Evolutionary conservation across 2,797 vertebrate genomes (phyloP).

Genomic region (Geotria australis): DNA sequence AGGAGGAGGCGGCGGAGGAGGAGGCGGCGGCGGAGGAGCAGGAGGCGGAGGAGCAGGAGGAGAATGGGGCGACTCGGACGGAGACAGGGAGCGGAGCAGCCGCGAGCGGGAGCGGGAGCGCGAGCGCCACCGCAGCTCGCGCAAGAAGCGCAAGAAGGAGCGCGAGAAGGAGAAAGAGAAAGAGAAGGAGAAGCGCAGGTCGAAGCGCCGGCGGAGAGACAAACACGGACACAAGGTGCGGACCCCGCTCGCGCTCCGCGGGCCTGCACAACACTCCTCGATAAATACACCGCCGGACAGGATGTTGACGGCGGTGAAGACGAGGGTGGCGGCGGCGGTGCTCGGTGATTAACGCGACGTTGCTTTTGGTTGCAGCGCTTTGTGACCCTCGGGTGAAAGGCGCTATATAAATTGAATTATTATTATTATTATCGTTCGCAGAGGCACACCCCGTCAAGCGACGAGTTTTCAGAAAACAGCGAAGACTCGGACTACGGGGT

Average conservation of each 20-base stretch:
- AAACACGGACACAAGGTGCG: background rate
- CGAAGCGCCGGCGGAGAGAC: background rate
- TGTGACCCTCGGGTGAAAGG: too few species aligned
- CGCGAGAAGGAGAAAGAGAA: background rate
- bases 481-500: conserved; percentile 78
- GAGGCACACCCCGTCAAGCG: background rate
- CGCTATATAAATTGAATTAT: too few species aligned
- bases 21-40: too few species aligned
- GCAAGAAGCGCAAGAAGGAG: background rate
- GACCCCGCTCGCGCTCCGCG: too few species aligned
- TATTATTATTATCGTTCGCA: background rate
- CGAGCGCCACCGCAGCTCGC: background rate
- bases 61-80: background rate
- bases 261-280: too few species aligned
- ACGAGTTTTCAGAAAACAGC: conserved; percentile 25
- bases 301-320: too few species aligned
- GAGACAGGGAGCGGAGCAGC: background rate
- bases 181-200: background rate
- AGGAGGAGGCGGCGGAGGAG: too few species aligned
- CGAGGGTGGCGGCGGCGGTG: too few species aligned
- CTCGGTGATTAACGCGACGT: too few species aligned
- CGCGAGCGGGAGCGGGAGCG: background rate
- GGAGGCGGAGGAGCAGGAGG: too few species aligned
- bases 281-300: too few species aligned
- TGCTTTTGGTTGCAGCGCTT: too few species aligned